Base-by-base conservation (phyloP, 2,888 invertebrate species). In the Ormyrus rosae region DNA sequence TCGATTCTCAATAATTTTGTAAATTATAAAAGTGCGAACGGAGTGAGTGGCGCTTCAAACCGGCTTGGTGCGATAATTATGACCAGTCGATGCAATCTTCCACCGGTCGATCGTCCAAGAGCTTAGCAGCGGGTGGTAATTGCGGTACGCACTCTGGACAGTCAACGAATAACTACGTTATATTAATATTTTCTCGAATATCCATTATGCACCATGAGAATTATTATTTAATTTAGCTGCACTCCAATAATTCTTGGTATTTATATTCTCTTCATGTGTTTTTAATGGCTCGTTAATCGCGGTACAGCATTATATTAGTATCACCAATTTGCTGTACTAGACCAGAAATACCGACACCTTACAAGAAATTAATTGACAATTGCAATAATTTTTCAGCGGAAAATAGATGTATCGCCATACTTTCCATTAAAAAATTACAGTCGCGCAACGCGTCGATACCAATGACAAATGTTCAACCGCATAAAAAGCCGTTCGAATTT, bases 91-190 rank as follows among this genome's bases (percentile, higher is more conserved):
- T 65, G 48, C 61, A 69, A 51, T 60, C 76, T 9, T 45, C 51
- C 56, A 50, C 11, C 10, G 68, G 46, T 34, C 67, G 46, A 7
- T 19, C 48, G 7, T 46, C 34, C 45, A 55, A 76, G 46, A 63
- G 10, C 13, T 13, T 45, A 69, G 50, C 78, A 68, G 72, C 78
- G 78, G 78, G 67, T 78, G 78, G 72, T 78, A 72, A 67, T 48
- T 67, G 58, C 71, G 45, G 45, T 64, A 71, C 53, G 13, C 11
- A 48, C 6, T 67, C 53, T 1, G 11, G 60, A 65, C 70, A 75
- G 77, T 73, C 64, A 61, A 69, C 68, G 60, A 68, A 67, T 60
- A 61, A 61, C 68, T 61, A 51, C 51, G 56, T n/a, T 9, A 60
- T 4, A 68, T 50, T 68, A 68, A 61, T 76, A 76, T 69, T 76